A percentile compares a stretch with the other conserved stretches of the same genome.
Evolutionary conservation across 2,797 vertebrate species (phyloP).

Genomic region (Hoplostethus atlanticus): DNA sequence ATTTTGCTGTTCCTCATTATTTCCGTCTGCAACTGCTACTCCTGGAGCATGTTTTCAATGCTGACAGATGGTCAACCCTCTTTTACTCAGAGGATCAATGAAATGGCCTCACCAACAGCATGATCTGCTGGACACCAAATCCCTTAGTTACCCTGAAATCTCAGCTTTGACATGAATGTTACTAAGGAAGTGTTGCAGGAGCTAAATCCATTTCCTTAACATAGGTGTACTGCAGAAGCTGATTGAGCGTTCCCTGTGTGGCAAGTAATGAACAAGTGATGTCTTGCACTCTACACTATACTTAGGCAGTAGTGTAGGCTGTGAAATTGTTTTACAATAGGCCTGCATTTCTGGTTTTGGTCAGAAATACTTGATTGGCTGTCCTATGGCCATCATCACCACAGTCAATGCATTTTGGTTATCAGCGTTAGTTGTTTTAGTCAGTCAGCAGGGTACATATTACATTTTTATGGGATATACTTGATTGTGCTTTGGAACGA

Average conservation of each 20-base stretch:
- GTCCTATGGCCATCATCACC: slow-evolving; percentile 7
- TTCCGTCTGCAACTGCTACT: slow-evolving; percentile 35
- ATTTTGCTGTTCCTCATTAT: slow-evolving; percentile 53
- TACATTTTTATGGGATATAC: no score
- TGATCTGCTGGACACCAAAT: background rate
- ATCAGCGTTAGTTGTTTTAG: no score
- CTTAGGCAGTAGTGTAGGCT: background rate
- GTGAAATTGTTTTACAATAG: no score
- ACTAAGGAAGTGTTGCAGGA: background rate
- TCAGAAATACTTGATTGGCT: no score
- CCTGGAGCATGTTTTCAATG: slow-evolving; percentile 24
- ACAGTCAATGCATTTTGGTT: background rate
- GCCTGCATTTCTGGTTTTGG: background rate
- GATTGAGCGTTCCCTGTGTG: background rate
- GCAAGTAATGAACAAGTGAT: slow-evolving; percentile 7
- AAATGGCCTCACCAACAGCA: slow-evolving; percentile 7
- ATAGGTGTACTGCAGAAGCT: background rate
- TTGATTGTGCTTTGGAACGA: no score
- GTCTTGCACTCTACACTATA: background rate
- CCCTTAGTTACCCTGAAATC: background rate
- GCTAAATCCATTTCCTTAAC: background rate
- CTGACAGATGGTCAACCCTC: slow-evolving; percentile 31
- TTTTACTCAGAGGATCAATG: background rate
- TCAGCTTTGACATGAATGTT: background rate
- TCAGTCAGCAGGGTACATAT: no score